These are phyloP conservation scores for Pogonomyrmex californicus DNA, from an alignment of 1,140 invertebrate genomes.

Conservation along the genomic window DNA sequence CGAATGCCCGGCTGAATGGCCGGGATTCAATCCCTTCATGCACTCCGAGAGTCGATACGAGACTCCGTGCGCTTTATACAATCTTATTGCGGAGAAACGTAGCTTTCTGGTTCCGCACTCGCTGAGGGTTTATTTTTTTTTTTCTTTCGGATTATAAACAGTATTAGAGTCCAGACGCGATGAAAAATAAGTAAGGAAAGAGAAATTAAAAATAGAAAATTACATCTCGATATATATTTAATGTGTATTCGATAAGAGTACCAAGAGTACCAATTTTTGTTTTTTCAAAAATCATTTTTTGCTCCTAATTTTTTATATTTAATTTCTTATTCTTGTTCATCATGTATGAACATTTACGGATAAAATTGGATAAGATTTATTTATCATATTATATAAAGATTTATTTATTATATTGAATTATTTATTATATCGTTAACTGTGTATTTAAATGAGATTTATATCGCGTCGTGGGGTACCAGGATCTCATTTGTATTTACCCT, in stretches of 20 bases:
- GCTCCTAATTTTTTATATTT: no score
- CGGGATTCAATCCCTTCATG: neutral
- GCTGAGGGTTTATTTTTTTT: neutral
- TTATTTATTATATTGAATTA: constrained; percentile 4
- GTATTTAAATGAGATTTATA: neutral
- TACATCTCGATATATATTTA: neutral
- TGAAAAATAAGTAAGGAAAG: no score
- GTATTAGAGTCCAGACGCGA: neutral
- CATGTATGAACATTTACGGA: no score
- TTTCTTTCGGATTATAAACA: neutral
- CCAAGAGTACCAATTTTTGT: no score
- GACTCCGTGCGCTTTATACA: neutral
- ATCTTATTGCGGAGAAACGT: neutral
- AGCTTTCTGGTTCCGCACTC: neutral
- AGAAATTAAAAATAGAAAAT: no score
- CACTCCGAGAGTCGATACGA: neutral
- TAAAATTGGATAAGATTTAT: no score
- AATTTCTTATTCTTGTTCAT: no score
- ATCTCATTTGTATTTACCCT: constrained; percentile 1
- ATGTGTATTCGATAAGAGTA: no score
- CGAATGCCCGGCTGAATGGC: neutral
- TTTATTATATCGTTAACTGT: neutral
- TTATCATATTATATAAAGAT: neutral
- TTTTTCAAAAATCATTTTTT: no score
- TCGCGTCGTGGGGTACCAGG: neutral